Conservation (phyloP, 2,888 invertebrate species). For the Cataglyphis altisquamis region DNA sequence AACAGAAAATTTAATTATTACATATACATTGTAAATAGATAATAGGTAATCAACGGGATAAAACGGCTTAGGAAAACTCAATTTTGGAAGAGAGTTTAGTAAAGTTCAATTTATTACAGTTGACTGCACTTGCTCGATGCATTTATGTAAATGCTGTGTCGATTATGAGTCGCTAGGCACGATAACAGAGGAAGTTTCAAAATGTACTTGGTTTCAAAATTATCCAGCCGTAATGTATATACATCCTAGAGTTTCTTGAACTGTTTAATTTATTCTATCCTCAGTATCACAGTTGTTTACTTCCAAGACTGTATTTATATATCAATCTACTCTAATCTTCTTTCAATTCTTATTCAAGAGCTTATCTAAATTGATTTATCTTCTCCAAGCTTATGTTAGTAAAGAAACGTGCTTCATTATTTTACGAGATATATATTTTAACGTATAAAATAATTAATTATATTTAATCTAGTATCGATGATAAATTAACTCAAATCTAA, state of each 20-base stretch:
- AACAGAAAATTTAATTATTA: neutral
- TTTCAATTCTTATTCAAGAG: constrained; percentile 19
- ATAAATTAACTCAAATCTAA: neutral
- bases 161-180: constrained; percentile 60
- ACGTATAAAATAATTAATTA: neutral
- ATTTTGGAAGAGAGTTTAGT: constrained; percentile 25
- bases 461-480: neutral
- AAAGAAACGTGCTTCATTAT: neutral
- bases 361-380: constrained; percentile 41
- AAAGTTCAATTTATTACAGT: constrained; percentile 57
- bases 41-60: constrained; percentile 41
- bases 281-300: constrained; percentile 48
- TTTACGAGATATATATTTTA: neutral
- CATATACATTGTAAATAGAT: constrained; percentile 28
- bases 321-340: constrained; percentile 32
- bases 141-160: constrained; percentile 67
- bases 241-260: constrained; percentile 33
- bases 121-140: constrained; percentile 63
- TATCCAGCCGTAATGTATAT: constrained; percentile 10
- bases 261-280: constrained; percentile 48
- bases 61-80: constrained; percentile 34
- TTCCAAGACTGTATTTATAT: constrained; percentile 14
- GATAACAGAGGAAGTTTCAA: constrained; percentile 43
- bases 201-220: constrained; percentile 41
- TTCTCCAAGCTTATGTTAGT: constrained; percentile 2